Base-by-base conservation (phyloP, 1,140 invertebrate species). In the Listronotus oregonensis region DNA sequence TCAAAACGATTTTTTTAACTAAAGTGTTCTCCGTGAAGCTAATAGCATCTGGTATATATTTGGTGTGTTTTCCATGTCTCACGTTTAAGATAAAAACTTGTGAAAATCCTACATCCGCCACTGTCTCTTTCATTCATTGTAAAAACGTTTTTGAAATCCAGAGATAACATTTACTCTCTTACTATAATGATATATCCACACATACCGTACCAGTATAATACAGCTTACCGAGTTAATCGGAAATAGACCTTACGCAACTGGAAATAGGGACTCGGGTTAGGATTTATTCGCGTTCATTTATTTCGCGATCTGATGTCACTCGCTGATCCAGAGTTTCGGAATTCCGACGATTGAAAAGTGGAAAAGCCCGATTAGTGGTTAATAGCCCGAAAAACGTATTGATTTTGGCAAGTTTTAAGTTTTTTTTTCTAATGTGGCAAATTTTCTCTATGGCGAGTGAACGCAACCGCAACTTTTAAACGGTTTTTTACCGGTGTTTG, bases 251-350 rank as follows among this genome's bases (percentile, higher is more conserved):
- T 61, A 58, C 63, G 54, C 37, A 54, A 61, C 27, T 32, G 37
- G n/a, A 32, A 49, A 63, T 66, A 61, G 37, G 37, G 67, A 18
- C 27, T 12, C 47, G 17, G 43, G 18, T 46, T 46, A 14, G 42
- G 42, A 50, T 66, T 31, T 61, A 37, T 62, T 31, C 57, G 50
- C 47, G 21, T 34, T 9, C 43, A 70, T 68, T 72, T 72, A 70
- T 72, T 72, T 68, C 62, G 58, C 71, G 68, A 32, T 70, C 68
- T 72, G 71, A 70, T 70, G 61, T 72, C 71, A 70, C 37, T 61
- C 11, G 42, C 62, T 52, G 50, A 3, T 62, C 56, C 39, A 10
- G 46, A 42, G 32, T 43, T 42, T 57, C 14, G 52, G 54, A 68
- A 68, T 69, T 65, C 15, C 51, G 58, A 51, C 15, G 47, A n/a